These are phyloP conservation scores for Ctenochaetus hawaiiensis DNA, from an alignment of 2,797 vertebrate species.

Conservation along the genomic window DNA sequence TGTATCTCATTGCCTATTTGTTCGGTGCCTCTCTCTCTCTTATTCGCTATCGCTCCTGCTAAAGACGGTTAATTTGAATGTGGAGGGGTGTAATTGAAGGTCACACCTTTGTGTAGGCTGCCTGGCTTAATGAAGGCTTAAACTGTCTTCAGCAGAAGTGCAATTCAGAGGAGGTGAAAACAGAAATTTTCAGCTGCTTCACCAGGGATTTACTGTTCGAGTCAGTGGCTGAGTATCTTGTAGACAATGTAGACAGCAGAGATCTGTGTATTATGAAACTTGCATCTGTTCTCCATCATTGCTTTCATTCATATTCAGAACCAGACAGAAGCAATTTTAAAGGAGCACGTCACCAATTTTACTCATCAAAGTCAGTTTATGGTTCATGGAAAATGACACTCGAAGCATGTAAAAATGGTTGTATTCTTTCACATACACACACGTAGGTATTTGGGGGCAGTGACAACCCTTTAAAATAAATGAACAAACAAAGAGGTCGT, in stretches of 20 bases:
- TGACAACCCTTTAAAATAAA: no score
- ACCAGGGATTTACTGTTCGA: slow-evolving; percentile 8
- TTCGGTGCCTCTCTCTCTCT: slow-evolving; percentile 14
- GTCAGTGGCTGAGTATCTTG: slow-evolving; percentile 7
- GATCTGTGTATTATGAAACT: slow-evolving; percentile 5
- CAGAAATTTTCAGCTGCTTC: slow-evolving; percentile 33
- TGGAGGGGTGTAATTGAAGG: slow-evolving; percentile 69
- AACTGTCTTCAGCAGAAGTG: slow-evolving; percentile 34
- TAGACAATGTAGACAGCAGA: not conserved
- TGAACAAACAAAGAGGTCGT: no score
- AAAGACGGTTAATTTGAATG: slow-evolving; percentile 60
- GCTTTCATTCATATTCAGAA: slow-evolving; percentile 18
- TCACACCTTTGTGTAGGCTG: slow-evolving; percentile 71
- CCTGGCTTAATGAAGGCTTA: slow-evolving; percentile 65
- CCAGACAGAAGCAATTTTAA: slow-evolving; percentile 15
- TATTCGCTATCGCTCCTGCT: slow-evolving; percentile 26
- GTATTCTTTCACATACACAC: no score
- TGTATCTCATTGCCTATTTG: slow-evolving; percentile 36
- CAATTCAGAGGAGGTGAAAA: slow-evolving; percentile 31
- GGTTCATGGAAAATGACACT: not conserved
- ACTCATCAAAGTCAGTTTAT: slow-evolving; percentile 1
- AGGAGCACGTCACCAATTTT: slow-evolving; percentile 14
- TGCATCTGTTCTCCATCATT: slow-evolving; percentile 30
- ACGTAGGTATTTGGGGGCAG: no score
- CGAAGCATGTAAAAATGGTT: not conserved